phyloP scores from a whole-genome alignment of 2,888 invertebrate species.

The Dexiosoma caninum region DNA sequence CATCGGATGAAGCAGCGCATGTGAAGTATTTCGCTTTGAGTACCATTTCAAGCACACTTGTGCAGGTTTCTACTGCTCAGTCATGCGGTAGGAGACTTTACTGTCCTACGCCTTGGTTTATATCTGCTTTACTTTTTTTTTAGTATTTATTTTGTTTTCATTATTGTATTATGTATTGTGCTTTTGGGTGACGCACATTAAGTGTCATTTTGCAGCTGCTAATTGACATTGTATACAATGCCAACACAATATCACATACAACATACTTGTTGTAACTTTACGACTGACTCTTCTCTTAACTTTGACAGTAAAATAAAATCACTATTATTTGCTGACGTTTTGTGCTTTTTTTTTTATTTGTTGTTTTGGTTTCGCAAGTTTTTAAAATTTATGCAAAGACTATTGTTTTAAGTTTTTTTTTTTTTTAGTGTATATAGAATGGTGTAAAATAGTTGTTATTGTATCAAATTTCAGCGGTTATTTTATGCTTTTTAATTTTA shows the following conservation, averaged over 20 bases:
- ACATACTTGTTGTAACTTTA: constrained; percentile 52
- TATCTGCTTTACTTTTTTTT: constrained; percentile 21
- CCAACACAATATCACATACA: constrained; percentile 54
- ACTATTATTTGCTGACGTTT: constrained; percentile 26
- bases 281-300: constrained; percentile 59
- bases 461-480: neutral
- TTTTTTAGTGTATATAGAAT: constrained; percentile 12
- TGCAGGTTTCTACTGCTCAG: neutral
- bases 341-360: neutral
- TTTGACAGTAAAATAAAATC: constrained; percentile 58
- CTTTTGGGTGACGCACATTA: constrained; percentile 70
- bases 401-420: constrained; percentile 40
- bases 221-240: constrained; percentile 77
- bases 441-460: neutral
- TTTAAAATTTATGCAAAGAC: constrained; percentile 17
- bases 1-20: too few species aligned
- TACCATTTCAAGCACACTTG: too few species aligned
- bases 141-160: constrained; percentile 30
- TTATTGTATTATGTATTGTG: constrained; percentile 44
- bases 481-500: too few species aligned
- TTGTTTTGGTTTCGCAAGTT: neutral
- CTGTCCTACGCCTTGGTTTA: constrained; percentile 21
- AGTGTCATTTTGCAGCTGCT: constrained; percentile 78
- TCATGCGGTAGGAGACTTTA: constrained; percentile 34
- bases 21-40: too few species aligned